Evolutionary conservation across 2,888 invertebrate species (phyloP), one percentile per base, ranked within the genome.

Genomic region (Lepetodrilus schrolli): DNA sequence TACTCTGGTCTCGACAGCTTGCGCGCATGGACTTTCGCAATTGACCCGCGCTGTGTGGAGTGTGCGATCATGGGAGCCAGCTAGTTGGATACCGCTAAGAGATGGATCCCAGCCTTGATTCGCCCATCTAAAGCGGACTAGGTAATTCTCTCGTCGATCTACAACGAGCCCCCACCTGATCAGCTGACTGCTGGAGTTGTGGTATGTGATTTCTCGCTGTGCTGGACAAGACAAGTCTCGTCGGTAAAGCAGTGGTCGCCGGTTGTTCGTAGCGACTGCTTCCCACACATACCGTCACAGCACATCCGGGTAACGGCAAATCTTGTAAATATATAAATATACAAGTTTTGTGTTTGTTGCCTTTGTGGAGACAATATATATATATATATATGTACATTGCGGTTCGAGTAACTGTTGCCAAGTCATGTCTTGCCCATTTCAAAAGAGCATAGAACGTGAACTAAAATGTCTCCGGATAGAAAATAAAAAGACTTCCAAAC

Each of bases 21-120:
- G 58, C 58, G 58, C 58, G 58, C 58, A 30, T 13, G 30, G 58
- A 30, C 58, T 34, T 5, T 58, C 30, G 43, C 17, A 43, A 58
- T 58, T 58, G 58, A 58, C 26, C 58, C 58, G 30, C 26, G 34
- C 26, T 17, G 17, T 34, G 23, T 10, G 58, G 58, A 30, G 58
- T n/a, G 58, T 21, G 58, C 26, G 58, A n/a, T 2, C 10, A 43
- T 43, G 43, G 13, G 43, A 17, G 43, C n/a, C n/a, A 43, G 17
- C 43, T 43, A 8, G 43, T 17, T 3, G 43, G 43, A 43, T 43
- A 43, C 43, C 4, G 43, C 17, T 17, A 17, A 43, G 10, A 43
- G 43, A 43, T 2, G 17, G 8, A 13, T 17, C 43, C 17, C n/a
- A n/a, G n/a, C n/a, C n/a, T n/a, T n/a, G n/a, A n/a, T n/a, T n/a